Base-by-base conservation (phyloP, 2,113 vertebrate species). In the Eira barbara region DNA sequence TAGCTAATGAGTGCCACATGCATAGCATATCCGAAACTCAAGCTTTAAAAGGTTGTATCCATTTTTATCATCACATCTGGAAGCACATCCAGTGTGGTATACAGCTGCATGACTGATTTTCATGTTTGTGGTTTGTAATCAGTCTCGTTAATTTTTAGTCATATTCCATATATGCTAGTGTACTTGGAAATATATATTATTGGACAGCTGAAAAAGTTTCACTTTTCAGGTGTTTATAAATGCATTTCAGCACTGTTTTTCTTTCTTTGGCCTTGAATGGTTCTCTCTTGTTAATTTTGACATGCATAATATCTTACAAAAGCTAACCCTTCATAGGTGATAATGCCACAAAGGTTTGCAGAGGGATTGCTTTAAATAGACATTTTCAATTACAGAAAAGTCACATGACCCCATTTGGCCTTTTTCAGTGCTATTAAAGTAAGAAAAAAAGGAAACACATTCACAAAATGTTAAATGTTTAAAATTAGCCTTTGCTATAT, bases 21-120 rank as follows among this genome's bases (percentile, higher is more conserved):
- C 73, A 87, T 69, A 96, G 97, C 69, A 89, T 96, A 74, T 14
- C 97, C 95, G 97, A 95, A 94, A 6, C 97, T 95, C 88, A 96
- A 96, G 90, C 90, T 97, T 97, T 97, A 97, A 97, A 98, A 98
- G 97, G 95, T 97, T 98, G 98, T 95, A 98, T 97, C 98, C 98
- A 97, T 98, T 98, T 98, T 98, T 98, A 97, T 96, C 97, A 74
- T 80, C 97, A 98, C 97, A 98, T 98, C 98, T 97, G 98, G 97
- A 96, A 97, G 94, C 95, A 96, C 92, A 98, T 97, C 96, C 96
- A 98, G 94, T 96, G 92, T 88, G 91, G 67, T 94, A 95, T 95
- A 98, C 98, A 98, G 98, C 98, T 98, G 98, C 97, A 97, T 97
- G 80, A 91, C 95, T 97, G 97, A 97, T 97, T 97, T 98, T 97